Evolutionary conservation across 2,888 invertebrate genomes (phyloP), one percentile per base, ranked within the genome.

Genomic region (Acrobasis repandana): DNA sequence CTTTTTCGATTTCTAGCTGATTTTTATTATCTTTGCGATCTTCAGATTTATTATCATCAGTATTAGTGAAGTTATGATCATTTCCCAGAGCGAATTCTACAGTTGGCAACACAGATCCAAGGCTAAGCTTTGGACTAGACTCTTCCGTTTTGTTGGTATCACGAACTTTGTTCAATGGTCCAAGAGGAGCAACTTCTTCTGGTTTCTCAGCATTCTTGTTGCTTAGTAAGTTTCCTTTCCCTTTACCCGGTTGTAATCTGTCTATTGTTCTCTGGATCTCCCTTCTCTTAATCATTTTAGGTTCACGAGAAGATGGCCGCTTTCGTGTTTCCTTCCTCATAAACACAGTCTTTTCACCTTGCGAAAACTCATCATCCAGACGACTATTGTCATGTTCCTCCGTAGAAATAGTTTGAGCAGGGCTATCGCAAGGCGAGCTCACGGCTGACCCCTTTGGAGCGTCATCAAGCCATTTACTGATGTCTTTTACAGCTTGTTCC

Each of bases 391-490:
- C 78, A 76, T 86, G 83, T 71, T 95, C 95, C 76, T 96, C 95
- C 3, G 94, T 89, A 47, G 92, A 89, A 66, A 94, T 93, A 50
- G 94, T 94, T 64, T 94, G 94, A 2, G 95, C 94, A 0, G 97
- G 97, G 82, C 96, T 96, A 73, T 95, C 96, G 9, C 95, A 95
- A 0, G 96, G 96, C 1, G 97, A 96, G 71, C 96, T 96, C 67
- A 95, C 95, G 71, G 95, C 95, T 0, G 95, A 94, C 65, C 95
- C 94, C 69, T 95, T 95, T 0, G 97, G 97, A 0, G 97, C 96
- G 72, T 97, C 97, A 75, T 97, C 97, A 63, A 97, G 86, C 97
- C 97, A 97, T 75, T 97, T 96, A 79, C 96, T 97, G 49, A 97
- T 97, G 79, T 97, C 97, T 93, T 97, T 96, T 0, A 96, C 91